Evolutionary conservation across 2,113 vertebrate species (phyloP).

Genomic region (Tachysurus fulvidraco): DNA sequence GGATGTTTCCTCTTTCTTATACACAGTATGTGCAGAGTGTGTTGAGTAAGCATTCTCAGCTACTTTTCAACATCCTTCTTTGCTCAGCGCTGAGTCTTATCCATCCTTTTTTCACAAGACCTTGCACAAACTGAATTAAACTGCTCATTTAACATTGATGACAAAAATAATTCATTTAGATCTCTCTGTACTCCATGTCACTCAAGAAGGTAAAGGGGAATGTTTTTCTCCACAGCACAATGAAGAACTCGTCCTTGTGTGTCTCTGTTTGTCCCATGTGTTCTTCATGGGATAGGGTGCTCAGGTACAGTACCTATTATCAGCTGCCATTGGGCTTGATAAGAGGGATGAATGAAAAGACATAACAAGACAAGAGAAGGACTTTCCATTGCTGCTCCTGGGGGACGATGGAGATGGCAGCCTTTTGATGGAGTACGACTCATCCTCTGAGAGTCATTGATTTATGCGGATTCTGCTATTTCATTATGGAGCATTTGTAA

Average conservation of each 20-base stretch:
- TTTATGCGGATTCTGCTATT: slow-evolving; percentile 54
- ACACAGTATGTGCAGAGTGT: not conserved
- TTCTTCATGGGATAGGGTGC: slow-evolving; percentile 39
- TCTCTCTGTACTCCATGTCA: not conserved
- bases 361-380: slow-evolving; percentile 57
- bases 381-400: slow-evolving; percentile 48
- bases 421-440: slow-evolving; percentile 55
- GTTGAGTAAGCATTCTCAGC: slow-evolving; percentile 4
- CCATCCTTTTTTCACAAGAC: slow-evolving; percentile 23
- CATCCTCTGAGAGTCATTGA: slow-evolving; percentile 54
- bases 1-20: not conserved
- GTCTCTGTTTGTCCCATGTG: slow-evolving; percentile 34
- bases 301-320: slow-evolving; percentile 40
- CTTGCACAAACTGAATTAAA: slow-evolving; percentile 30
- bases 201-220: slow-evolving; percentile 38
- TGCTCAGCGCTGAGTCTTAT: slow-evolving; percentile 18
- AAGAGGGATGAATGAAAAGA: slow-evolving; percentile 51
- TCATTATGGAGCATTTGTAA: slow-evolving; percentile 56
- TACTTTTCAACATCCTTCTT: slow-evolving; percentile 14
- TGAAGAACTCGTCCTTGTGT: slow-evolving; percentile 31
- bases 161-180: slow-evolving; percentile 29
- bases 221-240: slow-evolving; percentile 43
- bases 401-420: slow-evolving; percentile 41
- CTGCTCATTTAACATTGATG: slow-evolving; percentile 48
- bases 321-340: slow-evolving; percentile 42